Conservation (phyloP, 2,113 vertebrate species). For the Pithys albifrons region DNA sequence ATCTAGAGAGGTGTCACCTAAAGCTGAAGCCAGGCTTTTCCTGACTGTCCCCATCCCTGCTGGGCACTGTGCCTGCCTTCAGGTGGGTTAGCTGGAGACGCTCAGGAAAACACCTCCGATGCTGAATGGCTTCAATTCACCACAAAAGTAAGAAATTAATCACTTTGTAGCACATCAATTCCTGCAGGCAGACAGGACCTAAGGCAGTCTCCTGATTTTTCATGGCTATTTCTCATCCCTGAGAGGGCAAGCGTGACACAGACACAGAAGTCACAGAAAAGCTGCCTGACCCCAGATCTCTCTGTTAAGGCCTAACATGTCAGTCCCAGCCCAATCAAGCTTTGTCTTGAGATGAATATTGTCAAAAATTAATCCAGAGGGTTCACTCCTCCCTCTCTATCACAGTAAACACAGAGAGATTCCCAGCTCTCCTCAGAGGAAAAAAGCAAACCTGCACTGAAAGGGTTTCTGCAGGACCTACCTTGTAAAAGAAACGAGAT, state of each 20-base stretch:
- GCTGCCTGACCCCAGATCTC: neutral
- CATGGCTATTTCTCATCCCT: neutral
- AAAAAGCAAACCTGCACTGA: neutral
- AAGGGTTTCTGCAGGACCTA: neutral
- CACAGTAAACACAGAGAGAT: neutral
- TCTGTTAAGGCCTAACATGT: neutral
- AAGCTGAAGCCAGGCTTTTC: neutral
- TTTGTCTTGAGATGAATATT: neutral
- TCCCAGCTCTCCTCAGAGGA: neutral
- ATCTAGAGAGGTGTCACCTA: neutral
- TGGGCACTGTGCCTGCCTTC: neutral
- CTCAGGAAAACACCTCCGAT: neutral
- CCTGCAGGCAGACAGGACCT: neutral
- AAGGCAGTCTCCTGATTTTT: neutral
- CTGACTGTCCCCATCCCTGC: neutral
- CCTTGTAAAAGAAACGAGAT: neutral
- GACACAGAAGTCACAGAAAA: neutral
- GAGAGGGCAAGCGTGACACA: fast-evolving
- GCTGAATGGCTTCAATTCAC: neutral
- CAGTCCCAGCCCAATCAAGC: neutral
- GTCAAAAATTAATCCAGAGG: neutral
- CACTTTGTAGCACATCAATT: neutral
- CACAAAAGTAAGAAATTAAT: neutral
- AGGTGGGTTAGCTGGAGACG: neutral
- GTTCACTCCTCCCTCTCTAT: neutral